Base-by-base conservation (phyloP, 1,140 invertebrate species). In the Bombus pyrosoma region DNA sequence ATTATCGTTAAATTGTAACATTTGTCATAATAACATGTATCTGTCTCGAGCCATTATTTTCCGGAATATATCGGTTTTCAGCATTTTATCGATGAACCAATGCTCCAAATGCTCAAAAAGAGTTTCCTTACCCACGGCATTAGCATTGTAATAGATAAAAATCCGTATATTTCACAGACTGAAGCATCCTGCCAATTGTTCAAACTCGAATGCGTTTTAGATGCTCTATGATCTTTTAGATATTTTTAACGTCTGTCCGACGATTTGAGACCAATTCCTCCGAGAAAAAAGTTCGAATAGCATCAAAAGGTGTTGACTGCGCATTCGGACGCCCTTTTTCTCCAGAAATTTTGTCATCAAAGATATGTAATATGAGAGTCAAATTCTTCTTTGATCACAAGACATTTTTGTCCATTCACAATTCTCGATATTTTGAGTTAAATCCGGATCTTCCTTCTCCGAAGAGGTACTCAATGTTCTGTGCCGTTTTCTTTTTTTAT, bases 231-330 rank as follows among this genome's bases (percentile, higher is more conserved):
- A 78, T 72, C 43, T 64, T 62, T 57, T 4, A 73, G 22, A 79
- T n/a, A 57, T 71, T 32, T 77, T 28, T 59, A 41, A 68, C 32
- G 64, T 78, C 64, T 76, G 12, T 15, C 78, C 39, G 3, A 10
- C 3, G 39, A 77, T 83, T 28, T 39, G 10, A 34, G 57, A 84
- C 25, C 59, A 84, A 39, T 9, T 22, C 32, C 34, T 85, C 53
- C 22, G 83, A 79, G 28, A 85, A 79, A 85, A 85, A 10, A 73
- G n/a, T 5, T 72, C 79, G 57, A 34, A 86, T 75, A 73, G 34
- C 69, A 57, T 86, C 34, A 10, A 81, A 86, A 75, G 41, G n/a
- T 18, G 43, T 75, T 3, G 59, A 9, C 75, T 57, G 10, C 25
- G 79, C 12, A 62, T 22, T 47, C 39, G 68, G 15, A 41, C 15